phyloP scores from a whole-genome alignment of 2,888 invertebrate genomes.

The Oxycera nigricornis region DNA sequence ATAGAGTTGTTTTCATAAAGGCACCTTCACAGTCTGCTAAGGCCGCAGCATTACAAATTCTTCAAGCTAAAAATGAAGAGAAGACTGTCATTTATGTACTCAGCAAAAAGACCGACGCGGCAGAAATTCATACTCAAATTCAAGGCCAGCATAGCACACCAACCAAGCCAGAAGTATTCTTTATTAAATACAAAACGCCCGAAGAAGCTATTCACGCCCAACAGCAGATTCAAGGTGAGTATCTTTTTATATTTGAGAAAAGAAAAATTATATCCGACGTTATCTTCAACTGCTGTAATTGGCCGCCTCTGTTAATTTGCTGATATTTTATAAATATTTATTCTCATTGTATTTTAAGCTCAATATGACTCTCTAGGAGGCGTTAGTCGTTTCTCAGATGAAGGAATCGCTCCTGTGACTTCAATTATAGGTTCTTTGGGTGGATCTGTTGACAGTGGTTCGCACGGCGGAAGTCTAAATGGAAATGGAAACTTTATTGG shows the following conservation, averaged over 20 bases:
- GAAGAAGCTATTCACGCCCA: constrained; percentile 47
- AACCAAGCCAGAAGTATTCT: constrained; percentile 48
- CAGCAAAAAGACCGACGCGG: constrained; percentile 45
- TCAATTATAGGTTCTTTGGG: constrained; percentile 59
- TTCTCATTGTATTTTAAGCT: constrained; percentile 48
- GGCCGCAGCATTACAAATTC: constrained; percentile 31
- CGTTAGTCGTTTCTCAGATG: constrained; percentile 58
- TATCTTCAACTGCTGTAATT: too few relatives aligned
- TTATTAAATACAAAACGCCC: constrained; percentile 48
- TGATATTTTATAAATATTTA: too few relatives aligned
- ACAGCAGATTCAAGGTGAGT: constrained; percentile 45
- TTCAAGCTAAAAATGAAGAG: constrained; percentile 45
- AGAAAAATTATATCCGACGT: neutral
- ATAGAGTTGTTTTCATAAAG: constrained; percentile 60
- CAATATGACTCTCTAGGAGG: constrained; percentile 61
- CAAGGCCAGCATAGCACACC: constrained; percentile 38
- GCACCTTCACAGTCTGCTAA: constrained; percentile 52
- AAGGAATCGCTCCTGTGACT: constrained; percentile 58
- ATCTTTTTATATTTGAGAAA: too few relatives aligned
- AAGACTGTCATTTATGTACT: constrained; percentile 49
- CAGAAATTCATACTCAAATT: constrained; percentile 40
- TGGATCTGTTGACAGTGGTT: neutral
- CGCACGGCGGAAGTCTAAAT: neutral
- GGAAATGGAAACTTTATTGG: too few relatives aligned
- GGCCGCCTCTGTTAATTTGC: neutral